Evolutionary conservation across 2,797 vertebrate genomes (phyloP), one percentile per base, ranked within the genome.

Genomic region (Picus viridis): DNA sequence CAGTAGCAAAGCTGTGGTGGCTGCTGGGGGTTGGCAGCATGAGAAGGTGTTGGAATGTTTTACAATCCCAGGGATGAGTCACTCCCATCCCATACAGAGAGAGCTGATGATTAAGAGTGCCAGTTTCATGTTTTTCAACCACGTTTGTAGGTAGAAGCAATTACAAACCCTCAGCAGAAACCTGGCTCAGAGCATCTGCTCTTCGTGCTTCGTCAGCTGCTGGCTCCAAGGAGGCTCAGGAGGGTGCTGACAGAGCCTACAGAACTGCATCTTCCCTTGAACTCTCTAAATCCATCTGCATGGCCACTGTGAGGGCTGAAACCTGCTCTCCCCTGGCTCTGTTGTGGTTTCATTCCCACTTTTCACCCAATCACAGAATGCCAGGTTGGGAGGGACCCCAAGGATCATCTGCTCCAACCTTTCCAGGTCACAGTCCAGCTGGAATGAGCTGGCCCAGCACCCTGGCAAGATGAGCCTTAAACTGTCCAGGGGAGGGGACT

Each of bases 11-110:
- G 62, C 83, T 54, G 47, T 59, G 27, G 20, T 83, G 65, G 36
- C 61, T 90, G 74, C 54, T 43, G 45, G 77, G 88, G 57, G 74
- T 90, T 94, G 76, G 82, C 58, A 84, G 82, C 74, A 79, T 24
- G 57, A 57, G 71, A 30, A 88, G 90, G 63, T 8, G 29, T 61
- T 74, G 58, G 83, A 77, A 62, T 80, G 82, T 85, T 86, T 65
- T 68, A 51, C 87, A 63, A 59, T n/a, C 80, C 54, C 53, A 2
- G 14, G 10, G 76, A 5, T 93, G 93, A 93, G 32, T 96, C 89
- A 94, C 26, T 36, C 19, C 13, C 51, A 56, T 13, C 71, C 58
- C 36, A 61, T 73, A 32, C 68, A 82, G 84, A 89, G 39, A 83
- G 65, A 32, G 34, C 30, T 30, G 58, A 9, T 86, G 86, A 86